phyloP scores from a whole-genome alignment of 2,113 vertebrate species.

The Melanostigma gelatinosum region DNA sequence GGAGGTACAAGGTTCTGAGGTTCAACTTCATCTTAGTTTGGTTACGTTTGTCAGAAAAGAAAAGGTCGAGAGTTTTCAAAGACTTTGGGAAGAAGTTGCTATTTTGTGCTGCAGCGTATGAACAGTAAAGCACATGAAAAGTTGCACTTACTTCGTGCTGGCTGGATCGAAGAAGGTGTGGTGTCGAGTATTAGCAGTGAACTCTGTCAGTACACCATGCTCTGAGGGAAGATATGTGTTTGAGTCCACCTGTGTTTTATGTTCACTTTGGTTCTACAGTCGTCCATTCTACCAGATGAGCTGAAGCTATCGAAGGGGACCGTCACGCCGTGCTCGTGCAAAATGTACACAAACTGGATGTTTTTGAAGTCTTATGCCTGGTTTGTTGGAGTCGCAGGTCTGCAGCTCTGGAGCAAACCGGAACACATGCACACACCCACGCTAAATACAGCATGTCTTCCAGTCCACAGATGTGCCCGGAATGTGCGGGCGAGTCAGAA shows the following conservation, averaged over 20 bases:
- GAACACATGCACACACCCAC: not conserved
- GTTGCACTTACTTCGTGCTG: not conserved
- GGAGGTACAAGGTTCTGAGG: too few relatives aligned
- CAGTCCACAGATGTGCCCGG: not conserved
- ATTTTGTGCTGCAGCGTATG: too few relatives aligned
- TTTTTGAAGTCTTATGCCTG: not conserved
- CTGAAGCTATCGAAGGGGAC: not conserved
- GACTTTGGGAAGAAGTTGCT: too few relatives aligned
- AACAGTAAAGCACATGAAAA: not conserved
- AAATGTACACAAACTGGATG: not conserved
- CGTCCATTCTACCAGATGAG: too few relatives aligned
- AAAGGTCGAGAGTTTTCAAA: too few relatives aligned
- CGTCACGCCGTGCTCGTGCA: not conserved
- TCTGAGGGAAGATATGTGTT: not conserved
- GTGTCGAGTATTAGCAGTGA: not conserved
- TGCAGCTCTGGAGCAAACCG: not conserved
- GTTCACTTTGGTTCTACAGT: not conserved
- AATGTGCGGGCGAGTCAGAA: not conserved
- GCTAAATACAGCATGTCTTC: not conserved
- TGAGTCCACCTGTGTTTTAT: not conserved
- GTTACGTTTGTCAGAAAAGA: too few relatives aligned
- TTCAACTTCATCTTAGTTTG: too few relatives aligned
- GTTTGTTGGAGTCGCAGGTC: too few relatives aligned
- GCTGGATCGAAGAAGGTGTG: not conserved
- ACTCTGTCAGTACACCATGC: not conserved